Conservation (phyloP, 2,888 invertebrate species). For the Mythimna albipuncta region DNA sequence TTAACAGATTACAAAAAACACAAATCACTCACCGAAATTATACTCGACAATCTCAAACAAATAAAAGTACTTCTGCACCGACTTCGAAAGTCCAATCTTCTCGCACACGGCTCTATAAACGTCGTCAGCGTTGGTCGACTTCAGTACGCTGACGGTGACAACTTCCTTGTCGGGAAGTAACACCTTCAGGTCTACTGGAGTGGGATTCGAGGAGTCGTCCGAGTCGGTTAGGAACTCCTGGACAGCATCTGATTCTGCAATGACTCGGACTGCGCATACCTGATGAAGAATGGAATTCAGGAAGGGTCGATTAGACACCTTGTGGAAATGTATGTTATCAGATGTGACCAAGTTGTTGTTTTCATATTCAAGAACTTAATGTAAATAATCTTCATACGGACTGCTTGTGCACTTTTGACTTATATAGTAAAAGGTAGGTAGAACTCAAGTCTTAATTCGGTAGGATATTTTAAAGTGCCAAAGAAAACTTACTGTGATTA, state of each 20-base stretch:
- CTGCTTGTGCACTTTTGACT: too few relatives aligned
- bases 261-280: constrained; percentile 99
- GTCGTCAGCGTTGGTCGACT: constrained; percentile 97
- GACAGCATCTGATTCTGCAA: constrained; percentile 99
- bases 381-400: too few relatives aligned
- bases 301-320: background rate
- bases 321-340: background rate
- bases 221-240: constrained; percentile 99
- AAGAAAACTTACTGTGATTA: too few relatives aligned
- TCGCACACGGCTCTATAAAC: constrained; percentile 97
- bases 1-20: background rate
- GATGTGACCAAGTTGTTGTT: too few relatives aligned
- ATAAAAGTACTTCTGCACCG: constrained; percentile 97
- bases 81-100: constrained; percentile 95
- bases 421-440: too few relatives aligned
- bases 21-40: constrained; percentile 95
- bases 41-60: constrained; percentile 99
- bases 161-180: constrained; percentile 98
- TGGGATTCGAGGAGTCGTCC: constrained; percentile 95
- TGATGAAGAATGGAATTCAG: constrained; percentile 51
- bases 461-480: too few relatives aligned
- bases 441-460: too few relatives aligned
- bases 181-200: constrained; percentile 94
- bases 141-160: constrained; percentile 96
- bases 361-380: too few relatives aligned